Evolutionary conservation across 1,140 invertebrate species (phyloP).

Genomic region (Aphidius gifuensis): DNA sequence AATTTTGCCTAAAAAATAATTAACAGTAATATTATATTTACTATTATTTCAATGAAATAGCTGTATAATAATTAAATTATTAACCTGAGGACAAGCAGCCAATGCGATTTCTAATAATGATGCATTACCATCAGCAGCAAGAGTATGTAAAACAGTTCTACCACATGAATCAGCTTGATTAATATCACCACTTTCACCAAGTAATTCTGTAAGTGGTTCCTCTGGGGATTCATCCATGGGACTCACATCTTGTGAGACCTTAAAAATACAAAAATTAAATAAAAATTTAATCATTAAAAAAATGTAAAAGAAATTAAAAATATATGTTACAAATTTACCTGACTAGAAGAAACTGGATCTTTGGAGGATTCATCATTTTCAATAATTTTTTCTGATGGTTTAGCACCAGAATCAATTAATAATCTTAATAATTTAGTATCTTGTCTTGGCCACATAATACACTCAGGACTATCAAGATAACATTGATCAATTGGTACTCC

Average conservation of each 20-base stretch:
- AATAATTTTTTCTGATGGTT: constrained; percentile 53
- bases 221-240: constrained; percentile 50
- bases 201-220: constrained; percentile 50
- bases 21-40: neutral
- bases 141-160: constrained; percentile 69
- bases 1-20: constrained; percentile 52
- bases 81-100: constrained; percentile 56
- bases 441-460: constrained; percentile 52
- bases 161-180: constrained; percentile 61
- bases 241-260: constrained; percentile 52
- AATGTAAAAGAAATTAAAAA: neutral
- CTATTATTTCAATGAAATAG: neutral
- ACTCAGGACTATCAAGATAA: constrained; percentile 56
- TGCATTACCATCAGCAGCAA: constrained; percentile 72
- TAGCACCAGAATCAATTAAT: constrained; percentile 66
- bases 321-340: constrained; percentile 33
- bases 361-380: constrained; percentile 53
- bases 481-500: constrained; percentile 66
- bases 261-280: constrained; percentile 13
- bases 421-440: constrained; percentile 65
- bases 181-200: constrained; percentile 52
- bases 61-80: neutral
- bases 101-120: constrained; percentile 64
- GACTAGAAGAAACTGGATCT: constrained; percentile 55
- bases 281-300: neutral